These are phyloP conservation scores for Pseudococcus viburni DNA, from an alignment of 2,888 invertebrate species.

Conservation along the genomic window DNA sequence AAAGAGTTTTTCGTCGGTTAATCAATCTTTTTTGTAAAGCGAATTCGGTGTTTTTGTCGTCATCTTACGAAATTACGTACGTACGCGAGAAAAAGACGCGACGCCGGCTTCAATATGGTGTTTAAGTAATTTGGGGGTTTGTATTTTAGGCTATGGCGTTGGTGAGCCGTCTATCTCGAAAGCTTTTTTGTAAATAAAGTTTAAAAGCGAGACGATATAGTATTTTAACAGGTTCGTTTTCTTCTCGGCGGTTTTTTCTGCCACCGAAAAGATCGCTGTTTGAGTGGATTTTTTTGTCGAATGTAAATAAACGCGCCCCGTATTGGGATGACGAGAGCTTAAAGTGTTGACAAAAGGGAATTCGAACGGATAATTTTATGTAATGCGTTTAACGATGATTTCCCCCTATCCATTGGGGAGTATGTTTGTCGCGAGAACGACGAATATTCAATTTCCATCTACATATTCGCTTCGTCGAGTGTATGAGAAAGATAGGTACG, in stretches of 20 bases:
- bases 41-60: background rate
- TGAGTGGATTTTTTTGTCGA: slow-evolving; percentile 27
- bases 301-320: background rate
- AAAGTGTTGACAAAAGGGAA: slow-evolving; percentile 18
- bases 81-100: background rate
- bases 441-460: background rate
- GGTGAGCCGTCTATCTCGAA: background rate
- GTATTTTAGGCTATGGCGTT: background rate
- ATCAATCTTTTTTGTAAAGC: slow-evolving; percentile 9
- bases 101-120: background rate
- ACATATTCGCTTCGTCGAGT: too few species aligned
- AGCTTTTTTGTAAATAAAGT: slow-evolving; percentile 29
- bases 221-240: slow-evolving; percentile 9
- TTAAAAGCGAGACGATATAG: background rate
- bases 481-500: background rate
- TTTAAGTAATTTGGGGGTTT: background rate
- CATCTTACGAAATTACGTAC: too few species aligned
- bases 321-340: background rate
- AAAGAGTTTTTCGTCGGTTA: background rate
- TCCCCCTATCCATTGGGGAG: background rate
- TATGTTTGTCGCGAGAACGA: background rate
- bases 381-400: slow-evolving; percentile 29
- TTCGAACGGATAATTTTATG: slow-evolving; percentile 27
- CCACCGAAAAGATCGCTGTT: slow-evolving; percentile 7
- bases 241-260: background rate